Percentiles rank a stretch among this genome's conserved stretches.
Conservation (phyloP, 2,797 vertebrate species). For the Lepidocolaptes lacrymiger region DNA sequence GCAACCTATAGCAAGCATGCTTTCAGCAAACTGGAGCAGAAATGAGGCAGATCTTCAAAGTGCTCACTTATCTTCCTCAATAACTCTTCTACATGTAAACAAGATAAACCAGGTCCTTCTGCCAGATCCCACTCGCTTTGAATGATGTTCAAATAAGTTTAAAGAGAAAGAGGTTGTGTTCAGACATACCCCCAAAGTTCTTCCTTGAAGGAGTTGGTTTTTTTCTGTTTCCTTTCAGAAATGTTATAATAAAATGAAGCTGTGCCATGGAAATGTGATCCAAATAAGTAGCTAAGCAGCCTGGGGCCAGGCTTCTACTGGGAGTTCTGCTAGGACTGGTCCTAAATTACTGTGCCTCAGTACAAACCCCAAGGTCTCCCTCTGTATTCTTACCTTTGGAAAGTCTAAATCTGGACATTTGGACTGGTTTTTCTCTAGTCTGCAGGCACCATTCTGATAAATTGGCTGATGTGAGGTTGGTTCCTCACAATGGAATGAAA, state of each 20-base stretch:
- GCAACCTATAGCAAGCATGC: constrained; percentile 56
- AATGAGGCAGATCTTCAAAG: constrained; percentile 68
- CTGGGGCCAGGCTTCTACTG: neutral
- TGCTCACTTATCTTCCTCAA: constrained; percentile 65
- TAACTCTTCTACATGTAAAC: constrained; percentile 71
- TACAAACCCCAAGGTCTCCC: neutral
- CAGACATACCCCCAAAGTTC: neutral
- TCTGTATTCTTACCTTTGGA: neutral
- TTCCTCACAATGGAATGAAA: neutral
- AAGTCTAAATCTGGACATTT: neutral
- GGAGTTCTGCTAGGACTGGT: neutral
- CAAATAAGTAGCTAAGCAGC: neutral
- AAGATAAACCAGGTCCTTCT: constrained; percentile 53
- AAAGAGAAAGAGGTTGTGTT: constrained; percentile 22
- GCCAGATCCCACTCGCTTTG: constrained; percentile 46
- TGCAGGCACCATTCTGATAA: neutral
- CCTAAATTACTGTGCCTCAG: neutral
- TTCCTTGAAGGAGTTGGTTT: neutral
- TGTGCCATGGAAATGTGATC: neutral
- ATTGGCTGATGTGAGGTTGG: neutral
- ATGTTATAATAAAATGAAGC: neutral
- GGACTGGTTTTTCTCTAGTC: neutral
- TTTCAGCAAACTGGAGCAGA: constrained; percentile 60
- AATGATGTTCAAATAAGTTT: constrained; percentile 59
- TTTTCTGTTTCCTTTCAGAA: neutral